Evolutionary conservation across 2,797 vertebrate genomes (phyloP).

Genomic region (Notolepis coatsorum): DNA sequence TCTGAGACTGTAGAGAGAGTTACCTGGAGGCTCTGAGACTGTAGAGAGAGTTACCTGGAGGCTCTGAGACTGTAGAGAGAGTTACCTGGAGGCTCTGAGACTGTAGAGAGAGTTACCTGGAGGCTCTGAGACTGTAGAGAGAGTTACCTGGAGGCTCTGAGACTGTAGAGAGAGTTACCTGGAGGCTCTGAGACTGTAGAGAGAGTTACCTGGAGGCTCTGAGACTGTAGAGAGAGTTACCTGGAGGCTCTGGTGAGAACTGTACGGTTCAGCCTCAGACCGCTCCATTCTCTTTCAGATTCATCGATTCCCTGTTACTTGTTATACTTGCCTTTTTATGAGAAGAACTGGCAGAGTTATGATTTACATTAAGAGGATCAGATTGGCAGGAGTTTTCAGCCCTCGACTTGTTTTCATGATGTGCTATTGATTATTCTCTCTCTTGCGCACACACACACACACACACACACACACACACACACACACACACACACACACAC

Average conservation of each 20-base stretch:
- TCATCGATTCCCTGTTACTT: constrained; percentile 48
- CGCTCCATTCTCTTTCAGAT: constrained; percentile 13
- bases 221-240: background rate
- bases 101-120: background rate
- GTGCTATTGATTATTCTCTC: constrained; percentile 19
- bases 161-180: background rate
- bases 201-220: background rate
- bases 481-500: background rate
- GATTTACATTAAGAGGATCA: constrained; percentile 24
- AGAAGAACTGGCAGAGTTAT: constrained; percentile 18
- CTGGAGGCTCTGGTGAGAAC: background rate
- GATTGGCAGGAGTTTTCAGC: constrained; percentile 16
- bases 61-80: background rate
- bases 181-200: background rate
- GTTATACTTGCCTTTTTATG: constrained; percentile 3
- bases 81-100: background rate
- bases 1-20: background rate
- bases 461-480: background rate
- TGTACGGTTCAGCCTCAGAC: no score
- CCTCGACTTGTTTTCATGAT: constrained; percentile 32
- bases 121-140: background rate
- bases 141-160: background rate
- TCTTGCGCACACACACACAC: background rate
- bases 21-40: background rate
- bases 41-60: background rate